Conservation (phyloP, 2,888 invertebrate genomes). For the Erynnis tages region DNA sequence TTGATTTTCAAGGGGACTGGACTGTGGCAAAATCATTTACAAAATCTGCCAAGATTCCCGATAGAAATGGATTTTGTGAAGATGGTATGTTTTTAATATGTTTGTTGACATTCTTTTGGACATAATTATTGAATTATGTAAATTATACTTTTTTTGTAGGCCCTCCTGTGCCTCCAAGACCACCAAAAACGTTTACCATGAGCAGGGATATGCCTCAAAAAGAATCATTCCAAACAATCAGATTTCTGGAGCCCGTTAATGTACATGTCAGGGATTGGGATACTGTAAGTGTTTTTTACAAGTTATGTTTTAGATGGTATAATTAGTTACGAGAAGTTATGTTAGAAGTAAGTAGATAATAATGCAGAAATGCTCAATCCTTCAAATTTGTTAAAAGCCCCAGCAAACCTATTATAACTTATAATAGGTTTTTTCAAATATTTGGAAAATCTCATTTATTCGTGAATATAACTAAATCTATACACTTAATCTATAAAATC, state of each 20-base stretch:
- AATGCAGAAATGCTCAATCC: too few relatives aligned
- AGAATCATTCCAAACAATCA: conserved; percentile 51
- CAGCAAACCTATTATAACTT: too few relatives aligned
- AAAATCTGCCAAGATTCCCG: conserved; percentile 48
- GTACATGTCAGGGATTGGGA: conserved; percentile 41
- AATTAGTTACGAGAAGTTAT: too few relatives aligned
- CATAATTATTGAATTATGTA: neutral
- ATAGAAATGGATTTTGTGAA: conserved; percentile 44
- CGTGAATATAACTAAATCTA: too few relatives aligned
- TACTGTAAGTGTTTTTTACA: conserved; percentile 40
- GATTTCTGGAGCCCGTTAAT: conserved; percentile 53
- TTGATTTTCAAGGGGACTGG: conserved; percentile 56
- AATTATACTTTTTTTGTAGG: conserved; percentile 48
- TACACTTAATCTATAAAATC: too few relatives aligned
- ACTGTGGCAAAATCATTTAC: conserved; percentile 60
- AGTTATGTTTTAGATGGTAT: too few relatives aligned
- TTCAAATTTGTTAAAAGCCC: too few relatives aligned
- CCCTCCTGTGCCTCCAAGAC: conserved; percentile 86
- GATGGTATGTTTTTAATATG: conserved; percentile 47
- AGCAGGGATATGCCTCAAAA: conserved; percentile 43
- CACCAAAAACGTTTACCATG: conserved; percentile 87
- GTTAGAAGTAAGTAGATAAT: too few relatives aligned
- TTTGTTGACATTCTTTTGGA: too few relatives aligned
- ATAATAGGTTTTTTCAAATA: too few relatives aligned
- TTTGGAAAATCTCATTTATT: too few relatives aligned